Conservation (phyloP, 2,797 vertebrate species). For the Sparus aurata region DNA sequence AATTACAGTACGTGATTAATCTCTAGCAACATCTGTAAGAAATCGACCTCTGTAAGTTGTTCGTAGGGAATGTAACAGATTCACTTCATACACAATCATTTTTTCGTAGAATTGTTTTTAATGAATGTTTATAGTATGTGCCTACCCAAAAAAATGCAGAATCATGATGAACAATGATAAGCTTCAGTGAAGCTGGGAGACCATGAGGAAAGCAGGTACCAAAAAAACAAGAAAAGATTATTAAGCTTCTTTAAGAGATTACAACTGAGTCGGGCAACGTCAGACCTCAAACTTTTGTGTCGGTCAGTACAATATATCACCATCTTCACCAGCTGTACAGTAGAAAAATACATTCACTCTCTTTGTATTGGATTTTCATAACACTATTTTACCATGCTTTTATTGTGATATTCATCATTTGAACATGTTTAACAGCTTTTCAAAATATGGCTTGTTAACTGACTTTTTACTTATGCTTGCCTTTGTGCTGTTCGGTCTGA, state of each 20-base stretch:
- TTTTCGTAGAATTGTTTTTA: slow-evolving; percentile 23
- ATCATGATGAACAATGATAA: slow-evolving; percentile 30
- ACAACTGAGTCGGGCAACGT: slow-evolving; percentile 43
- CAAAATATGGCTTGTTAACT: not conserved
- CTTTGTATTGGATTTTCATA: slow-evolving; percentile 39
- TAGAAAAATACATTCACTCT: slow-evolving; percentile 6
- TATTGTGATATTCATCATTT: slow-evolving; percentile 19
- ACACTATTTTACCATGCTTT: slow-evolving; percentile 6
- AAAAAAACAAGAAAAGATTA: slow-evolving; percentile 43
- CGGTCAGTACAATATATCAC: slow-evolving; percentile 36
- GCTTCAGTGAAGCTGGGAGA: slow-evolving; percentile 47
- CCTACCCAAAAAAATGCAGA: slow-evolving; percentile 42
- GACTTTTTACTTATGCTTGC: not conserved
- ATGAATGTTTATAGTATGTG: slow-evolving; percentile 64
- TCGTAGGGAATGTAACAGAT: slow-evolving; percentile 42
- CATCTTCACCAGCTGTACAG: slow-evolving; percentile 60
- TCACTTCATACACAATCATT: slow-evolving; percentile 43
- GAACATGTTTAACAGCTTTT: slow-evolving; percentile 7
- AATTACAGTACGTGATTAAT: slow-evolving; percentile 47
- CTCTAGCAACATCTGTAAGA: slow-evolving; percentile 41
- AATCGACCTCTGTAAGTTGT: slow-evolving; percentile 32
- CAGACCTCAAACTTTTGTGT: slow-evolving; percentile 59
- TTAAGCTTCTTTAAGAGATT: slow-evolving; percentile 50
- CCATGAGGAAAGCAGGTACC: slow-evolving; percentile 47
- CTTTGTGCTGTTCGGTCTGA: not conserved